phyloP scores from a whole-genome alignment of 2,888 invertebrate species.

The Sipha maydis region DNA sequence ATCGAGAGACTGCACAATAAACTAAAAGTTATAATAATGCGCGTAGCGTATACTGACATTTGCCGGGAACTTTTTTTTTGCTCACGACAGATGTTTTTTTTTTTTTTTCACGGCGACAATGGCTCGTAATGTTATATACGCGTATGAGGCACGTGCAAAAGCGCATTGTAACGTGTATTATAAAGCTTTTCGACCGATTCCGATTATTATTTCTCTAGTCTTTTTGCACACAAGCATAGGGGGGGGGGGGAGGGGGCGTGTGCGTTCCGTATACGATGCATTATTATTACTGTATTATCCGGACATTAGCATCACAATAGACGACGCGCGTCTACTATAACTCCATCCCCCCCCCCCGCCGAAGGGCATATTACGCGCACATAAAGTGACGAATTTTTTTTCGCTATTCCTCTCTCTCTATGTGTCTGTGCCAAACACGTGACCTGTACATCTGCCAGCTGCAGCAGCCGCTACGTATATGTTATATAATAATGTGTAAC shows the following conservation, averaged over 20 bases:
- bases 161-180: not conserved
- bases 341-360: not conserved
- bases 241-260: no score
- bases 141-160: not conserved
- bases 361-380: not conserved
- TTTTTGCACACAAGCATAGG: no score
- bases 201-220: no score
- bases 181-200: no score
- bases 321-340: not conserved
- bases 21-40: not conserved
- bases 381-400: not conserved
- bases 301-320: constrained; percentile 1
- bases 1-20: no score
- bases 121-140: no score
- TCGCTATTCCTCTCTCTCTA: not conserved
- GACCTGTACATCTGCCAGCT: constrained; percentile 27
- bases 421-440: not conserved
- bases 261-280: not conserved
- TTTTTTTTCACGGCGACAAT: not conserved
- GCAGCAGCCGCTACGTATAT: not conserved
- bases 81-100: not conserved
- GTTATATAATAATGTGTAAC: not conserved
- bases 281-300: not conserved
- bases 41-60: no score
- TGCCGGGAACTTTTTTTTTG: not conserved